phyloP scores from a whole-genome alignment of 2,797 vertebrate genomes.

The Labroides dimidiatus region DNA sequence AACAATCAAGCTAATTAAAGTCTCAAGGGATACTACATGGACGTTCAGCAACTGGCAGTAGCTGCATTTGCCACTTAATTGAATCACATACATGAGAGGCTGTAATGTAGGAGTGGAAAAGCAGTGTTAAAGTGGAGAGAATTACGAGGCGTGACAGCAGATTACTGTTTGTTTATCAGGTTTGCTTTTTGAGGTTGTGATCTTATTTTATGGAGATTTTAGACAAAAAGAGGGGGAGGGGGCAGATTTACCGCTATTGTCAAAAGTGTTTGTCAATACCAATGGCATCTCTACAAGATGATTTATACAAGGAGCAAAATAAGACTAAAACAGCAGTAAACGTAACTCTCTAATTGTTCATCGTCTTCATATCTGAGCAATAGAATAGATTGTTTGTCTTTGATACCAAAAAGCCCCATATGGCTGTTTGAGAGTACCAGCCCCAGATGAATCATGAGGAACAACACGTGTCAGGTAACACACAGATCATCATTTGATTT shows the following conservation, averaged over 20 bases:
- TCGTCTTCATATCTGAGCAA: too few species aligned
- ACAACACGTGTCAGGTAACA: too few species aligned
- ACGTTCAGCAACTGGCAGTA: constrained; percentile 48
- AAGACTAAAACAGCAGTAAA: neutral
- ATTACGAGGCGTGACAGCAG: constrained; percentile 29
- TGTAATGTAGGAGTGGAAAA: constrained; percentile 36
- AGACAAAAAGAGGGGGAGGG: neutral
- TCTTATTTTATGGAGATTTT: constrained; percentile 13
- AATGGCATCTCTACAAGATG: neutral
- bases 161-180: constrained; percentile 40
- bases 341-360: too few species aligned
- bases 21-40: constrained; percentile 23
- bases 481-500: too few species aligned
- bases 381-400: too few species aligned
- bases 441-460: too few species aligned
- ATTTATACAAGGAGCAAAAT: neutral
- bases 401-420: too few species aligned
- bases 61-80: constrained; percentile 49
- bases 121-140: constrained; percentile 8
- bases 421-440: too few species aligned
- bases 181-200: constrained; percentile 9
- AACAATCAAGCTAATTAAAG: constrained; percentile 23
- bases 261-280: neutral
- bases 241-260: too few species aligned
- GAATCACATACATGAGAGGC: constrained; percentile 57